A percentile compares a stretch with the other conserved stretches of the same genome.
phyloP scores from a whole-genome alignment of 2,797 vertebrate species.

The Muscicapa striata region DNA sequence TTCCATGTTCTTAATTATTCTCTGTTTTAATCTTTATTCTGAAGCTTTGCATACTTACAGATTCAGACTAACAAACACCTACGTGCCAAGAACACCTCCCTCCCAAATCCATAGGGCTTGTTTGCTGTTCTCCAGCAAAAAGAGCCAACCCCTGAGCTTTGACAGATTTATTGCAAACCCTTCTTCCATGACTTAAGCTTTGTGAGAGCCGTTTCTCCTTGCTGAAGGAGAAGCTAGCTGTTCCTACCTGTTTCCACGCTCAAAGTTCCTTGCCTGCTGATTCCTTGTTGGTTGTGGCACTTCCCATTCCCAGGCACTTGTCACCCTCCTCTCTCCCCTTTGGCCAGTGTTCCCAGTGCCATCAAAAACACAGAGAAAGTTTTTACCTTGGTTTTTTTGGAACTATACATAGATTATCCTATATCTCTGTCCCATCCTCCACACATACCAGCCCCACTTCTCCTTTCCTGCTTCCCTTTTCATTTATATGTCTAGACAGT shows the following conservation, averaged over 20 bases:
- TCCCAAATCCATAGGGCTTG: not conserved
- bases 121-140: conserved; percentile 12
- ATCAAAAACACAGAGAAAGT: not conserved
- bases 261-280: not conserved
- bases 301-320: not conserved
- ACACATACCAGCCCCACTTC: not conserved
- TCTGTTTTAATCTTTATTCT: conserved; percentile 42
- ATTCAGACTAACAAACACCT: not conserved
- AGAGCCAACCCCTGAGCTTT: not conserved
- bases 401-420: not conserved
- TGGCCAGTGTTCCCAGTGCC: not conserved
- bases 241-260: not conserved
- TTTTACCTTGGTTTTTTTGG: not conserved
- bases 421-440: not conserved
- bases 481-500: not conserved
- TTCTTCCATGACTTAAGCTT: not conserved
- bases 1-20: conserved; percentile 37
- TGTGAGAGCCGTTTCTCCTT: not conserved
- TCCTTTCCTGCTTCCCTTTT: conserved; percentile 26
- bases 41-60: conserved; percentile 24
- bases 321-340: not conserved
- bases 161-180: conserved; percentile 13
- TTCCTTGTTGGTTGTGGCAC: not conserved
- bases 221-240: not conserved
- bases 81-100: not conserved